These are phyloP conservation scores for Mormyrus hasselquistii DNA, from an alignment of 2,797 vertebrate species.

Conservation along the genomic window DNA sequence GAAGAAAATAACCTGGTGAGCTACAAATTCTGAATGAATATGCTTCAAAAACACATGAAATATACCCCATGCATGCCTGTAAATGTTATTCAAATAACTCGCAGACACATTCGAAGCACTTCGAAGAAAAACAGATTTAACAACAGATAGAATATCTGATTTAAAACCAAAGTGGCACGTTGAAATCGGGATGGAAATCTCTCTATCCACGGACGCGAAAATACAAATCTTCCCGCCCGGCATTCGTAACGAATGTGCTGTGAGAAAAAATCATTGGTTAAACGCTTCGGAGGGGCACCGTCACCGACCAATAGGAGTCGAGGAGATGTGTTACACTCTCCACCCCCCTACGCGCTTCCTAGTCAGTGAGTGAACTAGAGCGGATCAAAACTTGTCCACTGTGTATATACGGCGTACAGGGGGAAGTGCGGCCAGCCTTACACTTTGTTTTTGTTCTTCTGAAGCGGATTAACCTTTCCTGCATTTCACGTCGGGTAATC, in stretches of 20 bases:
- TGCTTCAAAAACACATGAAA: not conserved
- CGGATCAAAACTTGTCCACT: slow-evolving; percentile 52
- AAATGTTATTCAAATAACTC: not conserved
- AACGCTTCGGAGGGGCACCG: slow-evolving; percentile 29
- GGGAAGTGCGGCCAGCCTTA: slow-evolving; percentile 34
- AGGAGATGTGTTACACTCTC: slow-evolving; percentile 12
- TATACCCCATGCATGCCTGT: not conserved
- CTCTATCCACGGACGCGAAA: not conserved
- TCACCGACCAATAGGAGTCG: slow-evolving; percentile 32
- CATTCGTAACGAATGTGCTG: not conserved
- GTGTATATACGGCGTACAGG: slow-evolving; percentile 34
- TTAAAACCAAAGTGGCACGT: not conserved
- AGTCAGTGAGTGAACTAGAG: slow-evolving; percentile 42
- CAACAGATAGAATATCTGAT: not conserved
- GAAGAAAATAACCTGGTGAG: not conserved
- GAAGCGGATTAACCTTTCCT: slow-evolving; percentile 31
- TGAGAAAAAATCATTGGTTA: slow-evolving; percentile 21
- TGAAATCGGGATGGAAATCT: too few species aligned
- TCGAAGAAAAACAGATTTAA: not conserved
- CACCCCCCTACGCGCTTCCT: slow-evolving; percentile 44
- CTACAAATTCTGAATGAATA: not conserved
- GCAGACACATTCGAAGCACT: not conserved
- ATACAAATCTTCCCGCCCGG: not conserved
- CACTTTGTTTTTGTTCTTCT: slow-evolving; percentile 30
- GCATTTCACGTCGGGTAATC: slow-evolving; percentile 39